Evolutionary conservation across 2,113 vertebrate species (phyloP).

Genomic region (Copsychus sechellarum): DNA sequence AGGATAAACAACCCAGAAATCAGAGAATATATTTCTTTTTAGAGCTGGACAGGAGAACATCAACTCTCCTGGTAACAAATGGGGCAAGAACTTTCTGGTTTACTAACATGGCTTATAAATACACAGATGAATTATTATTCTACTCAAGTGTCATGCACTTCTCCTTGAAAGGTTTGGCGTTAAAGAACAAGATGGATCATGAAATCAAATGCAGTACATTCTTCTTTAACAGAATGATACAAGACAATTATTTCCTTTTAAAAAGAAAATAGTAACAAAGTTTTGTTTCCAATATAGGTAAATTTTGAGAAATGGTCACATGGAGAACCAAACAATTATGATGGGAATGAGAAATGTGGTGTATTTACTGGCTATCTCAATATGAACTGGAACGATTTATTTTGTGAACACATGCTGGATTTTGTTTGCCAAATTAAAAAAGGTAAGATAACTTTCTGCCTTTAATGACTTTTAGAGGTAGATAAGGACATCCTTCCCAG

Average conservation of each 20-base stretch:
- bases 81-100: neutral
- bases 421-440: constrained; percentile 91
- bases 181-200: neutral
- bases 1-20: neutral
- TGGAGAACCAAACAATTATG: constrained; percentile 93
- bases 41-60: neutral
- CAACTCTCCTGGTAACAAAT: neutral
- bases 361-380: constrained; percentile 70
- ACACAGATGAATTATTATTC: neutral
- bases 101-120: neutral
- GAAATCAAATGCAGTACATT: neutral
- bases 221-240: neutral
- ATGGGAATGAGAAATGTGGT: constrained; percentile 83
- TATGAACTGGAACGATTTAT: constrained; percentile 86
- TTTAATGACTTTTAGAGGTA: neutral
- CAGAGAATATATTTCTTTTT: neutral
- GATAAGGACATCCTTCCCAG: neutral
- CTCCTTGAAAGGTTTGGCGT: neutral
- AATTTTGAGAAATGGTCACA: constrained; percentile 81
- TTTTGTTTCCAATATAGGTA: constrained; percentile 70
- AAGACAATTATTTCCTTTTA: neutral
- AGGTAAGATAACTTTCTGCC: constrained; percentile 73
- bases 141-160: neutral
- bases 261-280: neutral
- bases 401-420: constrained; percentile 81